A percentile compares a stretch with the other conserved stretches of the same genome.
Conservation (phyloP, 2,888 invertebrate species). For the Meiosimyza decipiens region DNA sequence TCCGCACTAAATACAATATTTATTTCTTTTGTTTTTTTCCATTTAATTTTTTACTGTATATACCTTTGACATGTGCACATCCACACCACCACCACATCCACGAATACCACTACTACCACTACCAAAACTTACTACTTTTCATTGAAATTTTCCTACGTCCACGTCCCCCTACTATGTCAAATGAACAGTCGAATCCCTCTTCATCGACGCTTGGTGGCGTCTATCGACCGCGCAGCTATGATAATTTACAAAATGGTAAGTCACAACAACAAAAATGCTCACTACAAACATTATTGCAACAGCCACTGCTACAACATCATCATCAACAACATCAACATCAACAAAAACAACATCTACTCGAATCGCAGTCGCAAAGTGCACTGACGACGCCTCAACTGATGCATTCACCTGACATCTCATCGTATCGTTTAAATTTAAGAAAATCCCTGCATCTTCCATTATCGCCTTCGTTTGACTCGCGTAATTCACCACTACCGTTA, state of each 20-base stretch:
- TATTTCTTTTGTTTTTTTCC: constrained; percentile 45
- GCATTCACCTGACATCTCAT: constrained; percentile 59
- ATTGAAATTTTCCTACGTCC: constrained; percentile 6
- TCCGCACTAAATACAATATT: constrained; percentile 34
- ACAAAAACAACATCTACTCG: constrained; percentile 51
- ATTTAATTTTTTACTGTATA: constrained; percentile 23
- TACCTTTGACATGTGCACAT: constrained; percentile 44
- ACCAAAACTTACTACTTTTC: constrained; percentile 38
- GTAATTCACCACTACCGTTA: constrained; percentile 65
- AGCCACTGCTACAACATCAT: constrained; percentile 53
- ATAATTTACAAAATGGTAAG: constrained; percentile 68
- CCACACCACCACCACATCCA: constrained; percentile 47
- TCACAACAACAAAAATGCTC: constrained; percentile 62
- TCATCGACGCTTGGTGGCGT: constrained; percentile 59
- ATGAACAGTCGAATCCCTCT: constrained; percentile 63
- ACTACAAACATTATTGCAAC: constrained; percentile 59
- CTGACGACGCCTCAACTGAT: constrained; percentile 52
- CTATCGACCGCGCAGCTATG: constrained; percentile 66
- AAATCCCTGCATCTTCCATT: constrained; percentile 64
- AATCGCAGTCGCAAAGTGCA: constrained; percentile 49
- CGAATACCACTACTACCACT: constrained; percentile 38
- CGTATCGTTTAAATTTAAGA: constrained; percentile 62
- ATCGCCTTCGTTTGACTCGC: constrained; percentile 64
- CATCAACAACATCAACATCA: constrained; percentile 52
- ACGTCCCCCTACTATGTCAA: constrained; percentile 3